Evolutionary conservation across 2,888 invertebrate species (phyloP).

Genomic region (Cerastis rubricosa): DNA sequence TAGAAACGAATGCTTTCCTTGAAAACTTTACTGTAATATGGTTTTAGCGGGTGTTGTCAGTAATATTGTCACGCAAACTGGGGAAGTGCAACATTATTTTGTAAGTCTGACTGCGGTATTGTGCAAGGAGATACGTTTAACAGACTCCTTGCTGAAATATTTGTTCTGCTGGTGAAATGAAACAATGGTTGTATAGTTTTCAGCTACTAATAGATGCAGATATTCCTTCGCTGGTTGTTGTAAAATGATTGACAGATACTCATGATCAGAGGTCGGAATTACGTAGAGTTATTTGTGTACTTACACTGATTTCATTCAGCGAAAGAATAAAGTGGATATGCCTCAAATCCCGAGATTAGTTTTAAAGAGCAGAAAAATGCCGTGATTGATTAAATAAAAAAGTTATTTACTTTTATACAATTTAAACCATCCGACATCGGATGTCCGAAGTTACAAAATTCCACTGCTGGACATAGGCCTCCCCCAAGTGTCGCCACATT

Average conservation of each 20-base stretch:
- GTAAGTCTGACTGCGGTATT: constrained; percentile 19
- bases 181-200: not conserved
- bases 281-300: too few species aligned
- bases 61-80: constrained; percentile 42
- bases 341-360: too few species aligned
- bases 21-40: constrained; percentile 40
- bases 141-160: not conserved
- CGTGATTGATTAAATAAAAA: too few species aligned
- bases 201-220: not conserved
- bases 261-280: too few species aligned
- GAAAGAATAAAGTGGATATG: too few species aligned
- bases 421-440: too few species aligned
- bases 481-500: too few species aligned
- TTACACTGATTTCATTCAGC: too few species aligned
- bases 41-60: constrained; percentile 20
- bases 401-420: too few species aligned
- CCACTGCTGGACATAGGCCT: too few species aligned
- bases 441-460: too few species aligned
- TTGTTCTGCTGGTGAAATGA: not conserved
- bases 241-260: not conserved
- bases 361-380: too few species aligned
- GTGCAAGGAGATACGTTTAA: constrained; percentile 8
- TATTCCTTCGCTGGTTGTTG: not conserved
- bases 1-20: constrained; percentile 59
- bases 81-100: constrained; percentile 39